A percentile compares a stretch with the other conserved stretches of the same genome.
Conservation (phyloP, 2,888 invertebrate genomes). For the Mesorhabditis spiculigera region DNA sequence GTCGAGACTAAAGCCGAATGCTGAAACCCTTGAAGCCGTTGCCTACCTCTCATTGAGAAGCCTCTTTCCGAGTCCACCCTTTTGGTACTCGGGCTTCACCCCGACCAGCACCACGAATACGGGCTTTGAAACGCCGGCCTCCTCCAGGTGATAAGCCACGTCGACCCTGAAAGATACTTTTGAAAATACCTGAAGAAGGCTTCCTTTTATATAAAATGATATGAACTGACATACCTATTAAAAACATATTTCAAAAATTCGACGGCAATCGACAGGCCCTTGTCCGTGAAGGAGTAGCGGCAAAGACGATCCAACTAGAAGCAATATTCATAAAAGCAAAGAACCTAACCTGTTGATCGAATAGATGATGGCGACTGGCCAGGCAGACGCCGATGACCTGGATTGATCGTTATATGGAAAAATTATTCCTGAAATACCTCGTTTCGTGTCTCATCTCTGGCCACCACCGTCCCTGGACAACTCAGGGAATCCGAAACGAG, state of each 20-base stretch:
- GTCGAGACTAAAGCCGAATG: neutral
- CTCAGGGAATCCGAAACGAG: slow-evolving; percentile 29
- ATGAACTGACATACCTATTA: slow-evolving; percentile 16
- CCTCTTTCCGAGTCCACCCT: neutral
- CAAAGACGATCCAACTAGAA: slow-evolving; percentile 32
- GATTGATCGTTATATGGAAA: slow-evolving; percentile 7
- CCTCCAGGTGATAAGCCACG: slow-evolving; percentile 28
- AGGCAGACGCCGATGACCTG: slow-evolving; percentile 30
- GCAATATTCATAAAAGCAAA: too few relatives aligned
- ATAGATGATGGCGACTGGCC: slow-evolving; percentile 20
- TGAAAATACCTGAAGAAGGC: too few relatives aligned
- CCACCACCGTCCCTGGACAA: slow-evolving; percentile 24
- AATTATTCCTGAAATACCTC: neutral
- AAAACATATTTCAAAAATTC: slow-evolving; percentile 40
- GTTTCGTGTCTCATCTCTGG: slow-evolving; percentile 15
- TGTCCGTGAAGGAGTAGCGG: slow-evolving; percentile 26
- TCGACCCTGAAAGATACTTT: slow-evolving; percentile 18
- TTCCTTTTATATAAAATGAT: too few relatives aligned
- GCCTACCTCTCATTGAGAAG: neutral
- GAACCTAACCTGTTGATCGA: neutral
- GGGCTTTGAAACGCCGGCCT: slow-evolving; percentile 24
- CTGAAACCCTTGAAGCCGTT: neutral
- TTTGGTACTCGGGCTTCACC: neutral
- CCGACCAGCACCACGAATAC: slow-evolving; percentile 13
- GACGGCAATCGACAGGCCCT: slow-evolving; percentile 24